These are phyloP conservation scores for Myripristis jacobus DNA, from an alignment of 2,797 vertebrate genomes.

Conservation along the genomic window DNA sequence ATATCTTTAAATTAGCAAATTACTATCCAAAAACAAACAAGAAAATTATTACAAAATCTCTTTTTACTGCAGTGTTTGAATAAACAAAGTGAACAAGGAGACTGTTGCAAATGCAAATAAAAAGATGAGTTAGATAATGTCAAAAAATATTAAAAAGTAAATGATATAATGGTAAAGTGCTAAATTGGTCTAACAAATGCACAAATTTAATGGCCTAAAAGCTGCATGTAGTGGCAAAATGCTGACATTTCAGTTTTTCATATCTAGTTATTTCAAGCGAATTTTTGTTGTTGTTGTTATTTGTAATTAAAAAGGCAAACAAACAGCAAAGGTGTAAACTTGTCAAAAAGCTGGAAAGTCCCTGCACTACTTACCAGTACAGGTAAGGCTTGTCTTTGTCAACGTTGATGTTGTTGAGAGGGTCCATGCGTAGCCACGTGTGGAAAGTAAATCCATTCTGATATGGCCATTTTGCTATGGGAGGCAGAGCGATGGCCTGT, in stretches of 20 bases:
- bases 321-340: constrained; percentile 3
- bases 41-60: too few species aligned
- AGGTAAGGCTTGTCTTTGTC: constrained; percentile 99
- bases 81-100: too few species aligned
- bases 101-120: too few species aligned
- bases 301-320: constrained; percentile 11
- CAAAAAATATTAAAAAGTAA: too few species aligned
- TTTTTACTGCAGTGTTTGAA: too few species aligned
- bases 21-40: too few species aligned
- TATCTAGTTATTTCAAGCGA: neutral
- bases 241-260: neutral
- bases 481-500: constrained; percentile 98
- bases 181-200: too few species aligned
- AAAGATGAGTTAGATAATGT: too few species aligned
- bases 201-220: neutral
- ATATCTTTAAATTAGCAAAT: too few species aligned
- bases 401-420: constrained; percentile 98
- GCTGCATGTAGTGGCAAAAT: neutral
- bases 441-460: constrained; percentile 99
- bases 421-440: constrained; percentile 98
- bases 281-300: too few species aligned
- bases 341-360: neutral
- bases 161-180: too few species aligned
- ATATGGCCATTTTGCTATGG: constrained; percentile 98
- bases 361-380: constrained; percentile 91